phyloP scores from a whole-genome alignment of 2,888 invertebrate genomes.

The Toxonevra muliebris region DNA sequence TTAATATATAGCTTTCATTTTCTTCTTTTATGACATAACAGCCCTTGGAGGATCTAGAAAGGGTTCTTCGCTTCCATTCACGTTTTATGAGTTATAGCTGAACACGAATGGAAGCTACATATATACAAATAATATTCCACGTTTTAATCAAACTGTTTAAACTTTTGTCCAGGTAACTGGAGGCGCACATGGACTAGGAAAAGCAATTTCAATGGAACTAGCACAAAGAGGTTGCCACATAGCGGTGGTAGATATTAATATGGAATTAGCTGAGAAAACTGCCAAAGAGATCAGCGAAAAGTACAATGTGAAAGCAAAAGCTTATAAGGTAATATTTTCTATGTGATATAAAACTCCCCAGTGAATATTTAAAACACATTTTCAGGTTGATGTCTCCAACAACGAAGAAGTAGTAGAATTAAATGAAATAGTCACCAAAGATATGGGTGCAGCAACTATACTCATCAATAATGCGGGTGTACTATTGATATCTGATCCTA shows the following conservation, averaged over 20 bases:
- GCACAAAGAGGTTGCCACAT: slow-evolving; percentile 35
- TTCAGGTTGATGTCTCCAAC: slow-evolving; percentile 53
- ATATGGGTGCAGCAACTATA: slow-evolving; percentile 61
- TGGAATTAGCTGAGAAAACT: slow-evolving; percentile 29
- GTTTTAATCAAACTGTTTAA: too few species aligned
- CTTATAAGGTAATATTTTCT: slow-evolving; percentile 21
- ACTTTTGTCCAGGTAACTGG: slow-evolving; percentile 33
- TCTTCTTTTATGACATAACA: too few species aligned
- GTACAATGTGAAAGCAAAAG: slow-evolving; percentile 33
- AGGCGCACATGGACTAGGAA: slow-evolving; percentile 32
- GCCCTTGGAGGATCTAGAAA: too few species aligned
- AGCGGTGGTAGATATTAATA: slow-evolving; percentile 35
- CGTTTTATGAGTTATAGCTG: too few species aligned
- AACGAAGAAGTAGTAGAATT: slow-evolving; percentile 47
- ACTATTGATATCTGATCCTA: slow-evolving; percentile 41
- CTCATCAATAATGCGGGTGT: slow-evolving; percentile 65
- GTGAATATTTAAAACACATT: neutral
- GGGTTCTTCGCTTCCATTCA: too few species aligned
- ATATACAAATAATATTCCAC: too few species aligned
- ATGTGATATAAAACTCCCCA: neutral
- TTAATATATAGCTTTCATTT: too few species aligned
- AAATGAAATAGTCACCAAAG: slow-evolving; percentile 44
- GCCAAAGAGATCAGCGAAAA: slow-evolving; percentile 28
- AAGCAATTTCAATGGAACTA: slow-evolving; percentile 32
- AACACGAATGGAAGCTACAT: too few species aligned